These are phyloP conservation scores for Cyanoderma ruficeps DNA, from an alignment of 2,113 vertebrate species.

Conservation along the genomic window DNA sequence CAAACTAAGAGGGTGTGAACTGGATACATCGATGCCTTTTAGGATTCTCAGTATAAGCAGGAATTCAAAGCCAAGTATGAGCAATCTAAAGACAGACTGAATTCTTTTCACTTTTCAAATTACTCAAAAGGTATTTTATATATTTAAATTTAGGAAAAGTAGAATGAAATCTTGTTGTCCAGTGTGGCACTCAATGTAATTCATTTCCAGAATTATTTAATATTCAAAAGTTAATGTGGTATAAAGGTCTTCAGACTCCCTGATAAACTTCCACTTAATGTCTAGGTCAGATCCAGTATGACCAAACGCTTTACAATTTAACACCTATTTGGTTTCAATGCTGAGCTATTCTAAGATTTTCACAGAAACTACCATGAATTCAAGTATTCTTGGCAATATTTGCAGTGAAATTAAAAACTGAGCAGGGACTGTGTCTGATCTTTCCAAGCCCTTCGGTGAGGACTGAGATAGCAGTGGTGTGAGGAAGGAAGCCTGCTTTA, in stretches of 20 bases:
- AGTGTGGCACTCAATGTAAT: not conserved
- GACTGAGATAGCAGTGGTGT: not conserved
- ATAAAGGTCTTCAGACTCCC: not conserved
- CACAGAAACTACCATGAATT: not conserved
- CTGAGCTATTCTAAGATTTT: not conserved
- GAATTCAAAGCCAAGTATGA: not conserved
- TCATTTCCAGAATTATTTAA: not conserved
- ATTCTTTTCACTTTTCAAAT: not conserved
- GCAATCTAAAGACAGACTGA: not conserved
- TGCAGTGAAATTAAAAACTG: not conserved
- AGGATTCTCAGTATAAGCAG: not conserved
- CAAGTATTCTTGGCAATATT: not conserved
- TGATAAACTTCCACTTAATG: not conserved
- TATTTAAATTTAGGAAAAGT: not conserved
- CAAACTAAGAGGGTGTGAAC: not conserved
- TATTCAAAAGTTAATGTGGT: not conserved
- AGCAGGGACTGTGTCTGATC: not conserved
- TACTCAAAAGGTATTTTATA: not conserved
- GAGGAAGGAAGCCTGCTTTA: fast-evolving
- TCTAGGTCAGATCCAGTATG: not conserved
- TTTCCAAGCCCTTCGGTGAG: fast-evolving
- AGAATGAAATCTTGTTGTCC: not conserved
- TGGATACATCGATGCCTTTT: not conserved
- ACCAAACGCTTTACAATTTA: not conserved
- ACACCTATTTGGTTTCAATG: not conserved